Percentiles rank a stretch among this genome's conserved stretches.
phyloP scores from a whole-genome alignment of 1,140 invertebrate genomes.

The Diabrotica undecimpunctata region DNA sequence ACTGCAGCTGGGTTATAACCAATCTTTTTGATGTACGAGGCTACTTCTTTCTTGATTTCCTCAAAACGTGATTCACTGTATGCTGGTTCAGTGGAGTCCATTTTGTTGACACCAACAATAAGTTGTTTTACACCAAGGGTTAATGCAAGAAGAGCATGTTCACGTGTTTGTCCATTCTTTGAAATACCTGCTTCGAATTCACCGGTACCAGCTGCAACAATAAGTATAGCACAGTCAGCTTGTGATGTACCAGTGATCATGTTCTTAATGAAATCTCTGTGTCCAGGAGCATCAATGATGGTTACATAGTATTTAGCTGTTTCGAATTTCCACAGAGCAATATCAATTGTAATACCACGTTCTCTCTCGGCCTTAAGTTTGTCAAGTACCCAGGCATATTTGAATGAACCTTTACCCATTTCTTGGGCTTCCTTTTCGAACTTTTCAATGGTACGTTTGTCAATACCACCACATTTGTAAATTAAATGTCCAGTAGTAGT shows the following conservation, averaged over 20 bases:
- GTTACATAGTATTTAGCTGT: conserved; percentile 89
- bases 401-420: conserved; percentile 96
- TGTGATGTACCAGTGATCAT: conserved; percentile 95
- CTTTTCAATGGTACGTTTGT: conserved; percentile 98
- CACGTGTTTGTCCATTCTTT: conserved; percentile 92
- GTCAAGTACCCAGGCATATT: conserved; percentile 95
- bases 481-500: conserved; percentile 98
- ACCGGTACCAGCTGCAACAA: conserved; percentile 89
- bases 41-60: conserved; percentile 91
- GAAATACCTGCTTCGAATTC: conserved; percentile 95
- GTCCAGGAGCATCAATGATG: conserved; percentile 94
- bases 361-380: conserved; percentile 95
- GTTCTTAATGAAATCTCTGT: conserved; percentile 98
- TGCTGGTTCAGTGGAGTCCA: conserved; percentile 90
- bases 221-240: conserved; percentile 90
- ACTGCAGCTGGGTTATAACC: conserved; percentile 90
- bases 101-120: conserved; percentile 94
- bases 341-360: conserved; percentile 97
- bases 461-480: conserved; percentile 99
- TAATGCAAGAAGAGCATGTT: conserved; percentile 89
- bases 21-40: conserved; percentile 90
- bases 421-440: conserved; percentile 99
- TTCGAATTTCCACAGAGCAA: conserved; percentile 94
- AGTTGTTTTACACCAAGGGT: conserved; percentile 92
- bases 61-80: conserved; percentile 82